Conservation (phyloP, 2,113 vertebrate species). For the Scophthalmus maximus region DNA sequence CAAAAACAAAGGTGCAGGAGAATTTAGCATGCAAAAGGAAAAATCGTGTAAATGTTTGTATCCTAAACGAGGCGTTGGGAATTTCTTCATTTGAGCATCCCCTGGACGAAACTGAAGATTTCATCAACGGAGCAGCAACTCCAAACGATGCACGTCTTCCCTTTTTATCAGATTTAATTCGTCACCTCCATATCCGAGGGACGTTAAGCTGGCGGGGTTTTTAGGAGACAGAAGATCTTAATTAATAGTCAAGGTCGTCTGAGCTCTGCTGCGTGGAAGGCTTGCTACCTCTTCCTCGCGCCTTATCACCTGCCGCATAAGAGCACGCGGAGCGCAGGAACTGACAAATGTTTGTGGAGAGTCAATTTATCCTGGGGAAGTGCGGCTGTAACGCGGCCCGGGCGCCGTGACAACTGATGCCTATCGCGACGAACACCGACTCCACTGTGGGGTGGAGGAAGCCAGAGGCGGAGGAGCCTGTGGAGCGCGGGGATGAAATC, state of each 20-base stretch:
- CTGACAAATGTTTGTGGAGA: conserved; percentile 11
- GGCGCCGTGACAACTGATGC: background rate
- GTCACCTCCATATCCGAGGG: background rate
- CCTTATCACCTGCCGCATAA: conserved; percentile 22
- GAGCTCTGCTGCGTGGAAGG: background rate
- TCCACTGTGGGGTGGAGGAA: conserved; percentile 33
- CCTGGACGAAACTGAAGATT: background rate
- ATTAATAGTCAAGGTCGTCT: conserved; percentile 24
- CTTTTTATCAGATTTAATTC: conserved; percentile 5
- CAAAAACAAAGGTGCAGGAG: too few relatives aligned
- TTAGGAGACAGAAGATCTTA: conserved; percentile 21
- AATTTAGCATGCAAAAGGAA: too few relatives aligned
- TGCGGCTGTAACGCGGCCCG: too few relatives aligned
- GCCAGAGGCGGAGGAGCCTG: background rate
- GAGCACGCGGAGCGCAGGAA: conserved; percentile 14
- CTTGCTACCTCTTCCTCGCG: conserved; percentile 10
- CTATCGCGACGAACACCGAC: conserved; percentile 28
- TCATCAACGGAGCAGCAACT: conserved; percentile 4
- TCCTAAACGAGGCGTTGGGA: background rate
- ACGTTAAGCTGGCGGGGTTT: conserved; percentile 12
- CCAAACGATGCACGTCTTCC: conserved; percentile 13
- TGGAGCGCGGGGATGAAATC: conserved; percentile 15
- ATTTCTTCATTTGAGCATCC: background rate
- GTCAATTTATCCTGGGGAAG: conserved; percentile 34
- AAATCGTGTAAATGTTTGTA: too few relatives aligned